Conservation (phyloP, 2,113 vertebrate species). For the Pelusios castaneus region DNA sequence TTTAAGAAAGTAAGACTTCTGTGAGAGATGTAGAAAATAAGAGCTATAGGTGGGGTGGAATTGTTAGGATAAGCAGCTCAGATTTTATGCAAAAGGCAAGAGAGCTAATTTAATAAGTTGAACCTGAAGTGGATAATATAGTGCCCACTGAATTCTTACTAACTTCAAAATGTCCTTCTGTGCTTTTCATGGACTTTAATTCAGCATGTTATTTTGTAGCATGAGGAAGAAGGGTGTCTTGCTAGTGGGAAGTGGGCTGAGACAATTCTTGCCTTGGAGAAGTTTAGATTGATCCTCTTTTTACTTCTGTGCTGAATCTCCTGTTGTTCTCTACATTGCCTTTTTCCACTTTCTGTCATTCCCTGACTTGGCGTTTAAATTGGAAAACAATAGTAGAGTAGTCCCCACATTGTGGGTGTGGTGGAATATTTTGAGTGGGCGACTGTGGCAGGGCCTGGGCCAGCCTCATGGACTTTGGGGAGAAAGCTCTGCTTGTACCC, state of each 20-base stretch:
- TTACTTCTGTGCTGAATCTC: fast-evolving
- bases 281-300: fast-evolving
- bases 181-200: background rate
- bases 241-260: fast-evolving
- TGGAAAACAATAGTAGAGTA: too few species aligned
- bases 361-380: fast-evolving
- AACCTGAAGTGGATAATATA: fast-evolving
- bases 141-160: fast-evolving
- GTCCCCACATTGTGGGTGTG: too few species aligned
- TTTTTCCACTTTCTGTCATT: fast-evolving
- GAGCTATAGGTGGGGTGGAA: background rate
- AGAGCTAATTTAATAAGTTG: fast-evolving
- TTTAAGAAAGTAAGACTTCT: fast-evolving
- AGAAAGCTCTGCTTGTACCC: too few species aligned
- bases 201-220: background rate
- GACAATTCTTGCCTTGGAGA: fast-evolving
- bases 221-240: background rate
- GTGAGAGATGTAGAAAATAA: background rate
- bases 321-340: fast-evolving
- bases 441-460: too few species aligned
- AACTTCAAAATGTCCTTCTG: background rate
- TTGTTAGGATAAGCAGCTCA: background rate
- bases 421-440: too few species aligned
- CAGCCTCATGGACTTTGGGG: too few species aligned
- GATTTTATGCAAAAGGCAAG: background rate